Evolutionary conservation across 2,113 vertebrate genomes (phyloP).

Genomic region (Clarias batrachus): DNA sequence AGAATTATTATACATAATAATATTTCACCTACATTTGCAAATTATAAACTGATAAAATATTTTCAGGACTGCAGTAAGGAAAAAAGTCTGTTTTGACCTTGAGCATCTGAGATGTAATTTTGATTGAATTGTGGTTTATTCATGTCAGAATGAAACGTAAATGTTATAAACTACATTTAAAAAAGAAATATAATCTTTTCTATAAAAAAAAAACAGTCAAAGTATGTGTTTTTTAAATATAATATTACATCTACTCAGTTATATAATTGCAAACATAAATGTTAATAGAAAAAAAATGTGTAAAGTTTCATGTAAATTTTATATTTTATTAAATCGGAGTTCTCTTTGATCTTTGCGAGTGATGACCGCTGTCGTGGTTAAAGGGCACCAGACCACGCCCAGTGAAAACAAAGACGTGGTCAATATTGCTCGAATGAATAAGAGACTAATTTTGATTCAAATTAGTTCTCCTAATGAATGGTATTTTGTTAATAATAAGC

Average conservation of each 20-base stretch:
- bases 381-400: neutral
- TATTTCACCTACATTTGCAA: neutral
- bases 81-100: neutral
- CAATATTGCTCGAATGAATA: neutral
- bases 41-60: neutral
- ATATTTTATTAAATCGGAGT: neutral
- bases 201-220: neutral
- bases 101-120: neutral
- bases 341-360: neutral
- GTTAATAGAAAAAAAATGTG: neutral
- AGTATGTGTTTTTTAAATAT: neutral
- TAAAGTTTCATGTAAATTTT: neutral
- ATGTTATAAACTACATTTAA: neutral
- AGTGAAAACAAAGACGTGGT: neutral
- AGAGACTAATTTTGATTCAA: neutral
- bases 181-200: neutral
- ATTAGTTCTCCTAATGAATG: neutral
- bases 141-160: neutral
- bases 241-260: neutral
- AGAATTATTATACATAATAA: neutral
- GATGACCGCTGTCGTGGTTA: neutral
- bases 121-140: neutral
- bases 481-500: neutral
- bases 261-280: neutral
- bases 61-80: neutral